These are phyloP conservation scores for Magallana angulata DNA, from an alignment of 1,140 invertebrate genomes.

Conservation along the genomic window DNA sequence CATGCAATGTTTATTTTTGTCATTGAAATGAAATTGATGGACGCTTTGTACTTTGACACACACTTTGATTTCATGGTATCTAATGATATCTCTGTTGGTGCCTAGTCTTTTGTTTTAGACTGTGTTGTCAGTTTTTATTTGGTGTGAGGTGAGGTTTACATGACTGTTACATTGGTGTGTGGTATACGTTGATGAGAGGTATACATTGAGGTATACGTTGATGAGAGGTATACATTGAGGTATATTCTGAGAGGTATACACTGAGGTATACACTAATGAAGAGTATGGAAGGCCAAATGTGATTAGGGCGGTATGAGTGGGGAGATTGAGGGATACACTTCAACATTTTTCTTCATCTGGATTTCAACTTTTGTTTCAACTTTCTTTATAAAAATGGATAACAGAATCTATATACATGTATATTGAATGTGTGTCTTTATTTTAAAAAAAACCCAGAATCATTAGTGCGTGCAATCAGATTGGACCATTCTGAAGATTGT, in stretches of 20 bases:
- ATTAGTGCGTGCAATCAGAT: no score
- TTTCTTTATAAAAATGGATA: background rate
- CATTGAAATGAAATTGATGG: background rate
- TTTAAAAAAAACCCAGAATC: no score
- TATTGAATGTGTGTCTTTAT: no score
- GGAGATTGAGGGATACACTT: conserved; percentile 23
- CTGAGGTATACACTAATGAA: background rate
- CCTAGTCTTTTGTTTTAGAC: background rate
- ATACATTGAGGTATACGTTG: background rate
- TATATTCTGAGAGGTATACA: background rate
- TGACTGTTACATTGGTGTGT: no score
- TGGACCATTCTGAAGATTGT: no score
- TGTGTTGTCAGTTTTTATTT: conserved; percentile 7
- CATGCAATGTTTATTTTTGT: no score
- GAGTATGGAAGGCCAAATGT: no score
- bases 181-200: no score
- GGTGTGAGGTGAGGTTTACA: background rate
- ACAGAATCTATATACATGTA: background rate
- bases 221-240: background rate
- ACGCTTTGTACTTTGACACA: background rate
- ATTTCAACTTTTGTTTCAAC: background rate
- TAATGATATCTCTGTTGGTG: background rate
- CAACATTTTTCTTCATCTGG: background rate
- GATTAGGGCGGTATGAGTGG: background rate
- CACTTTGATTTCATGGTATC: background rate